A percentile compares a stretch with the other conserved stretches of the same genome.
Conservation (phyloP, 1,140 invertebrate genomes). For the Onthophagus taurus region DNA sequence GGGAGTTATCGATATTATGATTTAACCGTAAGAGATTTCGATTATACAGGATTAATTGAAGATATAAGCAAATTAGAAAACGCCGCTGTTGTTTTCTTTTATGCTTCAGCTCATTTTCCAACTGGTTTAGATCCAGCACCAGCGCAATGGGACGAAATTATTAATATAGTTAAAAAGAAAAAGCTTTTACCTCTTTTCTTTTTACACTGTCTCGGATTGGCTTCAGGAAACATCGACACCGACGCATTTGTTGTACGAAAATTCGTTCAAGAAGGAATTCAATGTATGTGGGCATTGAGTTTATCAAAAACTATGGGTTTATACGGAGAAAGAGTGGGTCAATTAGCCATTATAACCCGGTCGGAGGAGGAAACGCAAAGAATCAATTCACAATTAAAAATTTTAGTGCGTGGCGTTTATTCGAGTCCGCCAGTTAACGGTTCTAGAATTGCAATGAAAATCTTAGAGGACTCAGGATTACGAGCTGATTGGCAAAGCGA, state of each 20-base stretch:
- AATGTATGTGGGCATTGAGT: slow-evolving; percentile 85
- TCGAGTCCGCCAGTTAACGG: slow-evolving; percentile 96
- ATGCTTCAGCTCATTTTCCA: slow-evolving; percentile 96
- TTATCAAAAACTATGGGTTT: slow-evolving; percentile 97
- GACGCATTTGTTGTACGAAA: slow-evolving; percentile 68
- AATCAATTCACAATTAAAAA: slow-evolving; percentile 91
- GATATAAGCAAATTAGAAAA: slow-evolving; percentile 70
- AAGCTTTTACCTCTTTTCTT: slow-evolving; percentile 89
- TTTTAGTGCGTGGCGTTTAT: slow-evolving; percentile 91
- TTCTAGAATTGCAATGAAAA: slow-evolving; percentile 77
- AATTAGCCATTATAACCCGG: slow-evolving; percentile 72
- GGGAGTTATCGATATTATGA: slow-evolving; percentile 95
- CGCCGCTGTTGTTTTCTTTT: slow-evolving; percentile 86
- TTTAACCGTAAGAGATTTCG: slow-evolving; percentile 88
- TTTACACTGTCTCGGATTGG: slow-evolving; percentile 95
- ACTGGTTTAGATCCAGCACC: slow-evolving; percentile 88
- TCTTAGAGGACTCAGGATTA: slow-evolving; percentile 64
- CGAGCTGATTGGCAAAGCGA: slow-evolving; percentile 75
- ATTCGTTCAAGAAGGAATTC: slow-evolving; percentile 70
- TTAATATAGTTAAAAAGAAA: slow-evolving; percentile 65
- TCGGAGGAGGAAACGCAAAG: slow-evolving; percentile 74
- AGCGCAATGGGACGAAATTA: slow-evolving; percentile 77
- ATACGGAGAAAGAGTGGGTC: slow-evolving; percentile 85
- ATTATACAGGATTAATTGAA: slow-evolving; percentile 82
- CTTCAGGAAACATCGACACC: slow-evolving; percentile 87